A percentile compares a stretch with the other conserved stretches of the same genome.
phyloP scores from a whole-genome alignment of 2,888 invertebrate genomes.

The Ormyrus labotus region DNA sequence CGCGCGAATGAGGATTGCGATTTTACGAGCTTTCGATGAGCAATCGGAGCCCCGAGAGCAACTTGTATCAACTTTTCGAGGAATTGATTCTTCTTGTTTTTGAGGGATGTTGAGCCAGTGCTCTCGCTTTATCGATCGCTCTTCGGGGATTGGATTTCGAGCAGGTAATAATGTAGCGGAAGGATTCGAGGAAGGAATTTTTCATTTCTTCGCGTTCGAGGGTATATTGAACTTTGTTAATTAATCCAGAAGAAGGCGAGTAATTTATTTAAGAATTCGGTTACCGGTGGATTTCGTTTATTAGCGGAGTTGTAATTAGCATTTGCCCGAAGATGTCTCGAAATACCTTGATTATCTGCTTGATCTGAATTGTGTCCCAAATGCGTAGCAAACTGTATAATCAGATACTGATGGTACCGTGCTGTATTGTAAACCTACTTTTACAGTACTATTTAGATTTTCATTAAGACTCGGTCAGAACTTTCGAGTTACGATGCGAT shows the following conservation, averaged over 20 bases:
- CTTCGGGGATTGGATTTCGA: too few species aligned
- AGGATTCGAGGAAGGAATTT: background rate
- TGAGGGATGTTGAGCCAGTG: too few species aligned
- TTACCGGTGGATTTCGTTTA: background rate
- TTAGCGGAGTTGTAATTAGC: background rate
- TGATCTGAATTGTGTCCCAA: background rate
- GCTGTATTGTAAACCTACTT: constrained; percentile 10
- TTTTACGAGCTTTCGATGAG: constrained; percentile 48
- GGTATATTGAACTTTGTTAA: background rate
- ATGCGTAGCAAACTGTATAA: constrained; percentile 17
- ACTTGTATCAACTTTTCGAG: constrained; percentile 23
- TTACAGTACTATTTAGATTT: constrained; percentile 15
- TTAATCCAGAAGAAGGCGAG: background rate
- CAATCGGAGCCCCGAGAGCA: constrained; percentile 19
- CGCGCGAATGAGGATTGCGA: constrained; percentile 42
- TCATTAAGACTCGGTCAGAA: constrained; percentile 3
- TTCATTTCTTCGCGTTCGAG: background rate
- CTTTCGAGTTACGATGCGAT: background rate
- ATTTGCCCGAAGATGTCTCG: too few species aligned
- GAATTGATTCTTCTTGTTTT: constrained; percentile 21
- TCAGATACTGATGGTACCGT: constrained; percentile 17
- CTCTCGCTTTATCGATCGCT: too few species aligned
- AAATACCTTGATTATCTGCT: background rate
- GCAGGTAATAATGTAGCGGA: background rate
- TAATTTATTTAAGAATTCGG: background rate